These are phyloP conservation scores for Bradypodion pumilum DNA, from an alignment of 2,797 vertebrate genomes.

Conservation along the genomic window DNA sequence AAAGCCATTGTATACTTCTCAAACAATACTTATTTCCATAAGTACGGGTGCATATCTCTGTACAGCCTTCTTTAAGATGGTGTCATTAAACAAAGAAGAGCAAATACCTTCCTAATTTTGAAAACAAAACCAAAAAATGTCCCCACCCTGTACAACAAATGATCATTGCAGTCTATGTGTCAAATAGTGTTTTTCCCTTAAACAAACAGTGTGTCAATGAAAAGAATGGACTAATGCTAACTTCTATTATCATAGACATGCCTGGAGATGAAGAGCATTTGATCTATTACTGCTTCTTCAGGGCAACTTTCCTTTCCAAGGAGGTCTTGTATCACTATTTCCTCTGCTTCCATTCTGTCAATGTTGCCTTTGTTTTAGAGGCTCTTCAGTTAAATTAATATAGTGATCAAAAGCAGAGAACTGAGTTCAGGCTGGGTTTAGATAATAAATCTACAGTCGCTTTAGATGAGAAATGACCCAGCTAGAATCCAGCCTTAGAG, in stretches of 20 bases:
- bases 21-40: background rate
- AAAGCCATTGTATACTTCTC: background rate
- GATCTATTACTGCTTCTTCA: conserved; percentile 59
- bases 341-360: conserved; percentile 54
- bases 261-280: conserved; percentile 45
- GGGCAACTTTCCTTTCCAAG: conserved; percentile 51
- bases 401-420: conserved; percentile 59
- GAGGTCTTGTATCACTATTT: conserved; percentile 44
- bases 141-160: conserved; percentile 32
- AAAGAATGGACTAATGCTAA: conserved; percentile 47
- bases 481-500: conserved; percentile 39
- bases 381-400: conserved; percentile 66
- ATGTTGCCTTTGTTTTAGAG: conserved; percentile 61
- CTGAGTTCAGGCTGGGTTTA: conserved; percentile 37
- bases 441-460: conserved; percentile 41
- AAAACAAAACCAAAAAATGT: too few species aligned
- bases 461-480: conserved; percentile 46
- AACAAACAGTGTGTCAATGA: conserved; percentile 63
- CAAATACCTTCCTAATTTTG: conserved; percentile 22
- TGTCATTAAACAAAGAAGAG: conserved; percentile 16
- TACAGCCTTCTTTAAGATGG: background rate
- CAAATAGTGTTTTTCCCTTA: conserved; percentile 56
- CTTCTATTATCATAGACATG: conserved; percentile 62
- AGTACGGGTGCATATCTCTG: background rate
- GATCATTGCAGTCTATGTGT: conserved; percentile 45